These are phyloP conservation scores for Luidia sarsii DNA, from an alignment of 53 echinoderm and acorn worm genomes.

Conservation along the genomic window DNA sequence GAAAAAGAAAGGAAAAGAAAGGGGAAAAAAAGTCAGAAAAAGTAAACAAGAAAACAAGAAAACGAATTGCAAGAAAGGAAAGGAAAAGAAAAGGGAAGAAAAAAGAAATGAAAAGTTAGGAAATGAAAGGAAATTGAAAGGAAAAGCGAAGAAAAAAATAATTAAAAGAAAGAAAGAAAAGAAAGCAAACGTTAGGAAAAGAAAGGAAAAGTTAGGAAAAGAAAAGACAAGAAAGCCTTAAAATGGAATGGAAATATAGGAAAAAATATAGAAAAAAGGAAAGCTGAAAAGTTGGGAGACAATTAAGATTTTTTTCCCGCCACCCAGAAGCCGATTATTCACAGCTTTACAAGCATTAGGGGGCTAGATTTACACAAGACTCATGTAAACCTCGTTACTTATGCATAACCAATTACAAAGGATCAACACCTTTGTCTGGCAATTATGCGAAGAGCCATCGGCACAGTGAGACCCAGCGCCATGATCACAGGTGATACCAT, in stretches of 20 bases:
- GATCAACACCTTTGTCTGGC: conserved; percentile 45
- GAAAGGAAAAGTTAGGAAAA: not conserved
- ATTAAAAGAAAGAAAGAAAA: not conserved
- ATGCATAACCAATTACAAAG: conserved; percentile 58
- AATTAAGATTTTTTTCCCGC: conserved; percentile 33
- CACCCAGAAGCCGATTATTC: not conserved
- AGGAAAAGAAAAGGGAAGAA: not conserved
- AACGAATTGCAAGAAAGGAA: too few relatives aligned
- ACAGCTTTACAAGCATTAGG: not conserved
- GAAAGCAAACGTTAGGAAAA: too few relatives aligned
- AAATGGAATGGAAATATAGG: too few relatives aligned
- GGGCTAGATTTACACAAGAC: conserved; percentile 33
- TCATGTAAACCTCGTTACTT: conserved; percentile 24
- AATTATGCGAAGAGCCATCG: not conserved
- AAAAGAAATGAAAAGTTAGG: not conserved
- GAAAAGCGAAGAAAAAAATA: not conserved
- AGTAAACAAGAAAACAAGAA: not conserved
- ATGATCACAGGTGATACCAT: too few relatives aligned
- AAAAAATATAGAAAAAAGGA: not conserved
- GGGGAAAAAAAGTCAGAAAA: not conserved
- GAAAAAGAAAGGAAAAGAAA: too few relatives aligned
- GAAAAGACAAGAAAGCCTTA: not conserved
- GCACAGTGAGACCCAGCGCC: too few relatives aligned
- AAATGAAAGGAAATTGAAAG: too few relatives aligned
- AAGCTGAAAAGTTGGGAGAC: not conserved